Evolutionary conservation across 2,888 invertebrate genomes (phyloP), one percentile per base, ranked within the genome.

Genomic region (Cataglyphis albicans): DNA sequence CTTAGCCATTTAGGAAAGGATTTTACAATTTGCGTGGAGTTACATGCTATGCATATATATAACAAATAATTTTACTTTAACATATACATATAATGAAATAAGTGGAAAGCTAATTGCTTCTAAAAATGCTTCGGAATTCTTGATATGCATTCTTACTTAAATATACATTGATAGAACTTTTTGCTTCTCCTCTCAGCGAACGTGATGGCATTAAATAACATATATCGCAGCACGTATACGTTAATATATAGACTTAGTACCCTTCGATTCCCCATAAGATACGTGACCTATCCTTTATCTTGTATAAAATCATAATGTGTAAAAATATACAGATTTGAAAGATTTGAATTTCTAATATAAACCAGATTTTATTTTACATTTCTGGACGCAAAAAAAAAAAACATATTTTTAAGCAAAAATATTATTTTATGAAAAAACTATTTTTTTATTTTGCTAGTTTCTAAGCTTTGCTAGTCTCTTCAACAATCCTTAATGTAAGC

Each of bases 261-360:
- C 29, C 41, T 21, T 41, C 74, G n/a, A 32, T 78, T 29, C 18
- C 21, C 57, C 29, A 44, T 55, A 15, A 18, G 18, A 72, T 70
- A 78, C 52, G 57, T 72, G 73, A 72, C 59, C 44, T 70, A 78
- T 72, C 44, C 12, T 32, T 12, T 59, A 35, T 80, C 44, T 59
- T 59, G 18, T 59, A 73, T 38, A 55, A 61, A 74, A 74, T 63
- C 32, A 29, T 41, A 41, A 1, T 29, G 18, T 44, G 21, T 44
- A 72, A 57, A 78, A 73, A 35, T 55, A 32, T 21, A 70, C 15
- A 48, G 18, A 68, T 21, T 29, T 9, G 15, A 41, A 41, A 57
- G 0, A n/a, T 29, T 76, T 0, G 9, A 44, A 52, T 9, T 67
- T 32, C 6, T 55, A 55, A 48, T 29, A 38, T 15, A 70, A 76